These are phyloP conservation scores for Fratercula arctica DNA, from an alignment of 2,797 vertebrate genomes.

Conservation along the genomic window DNA sequence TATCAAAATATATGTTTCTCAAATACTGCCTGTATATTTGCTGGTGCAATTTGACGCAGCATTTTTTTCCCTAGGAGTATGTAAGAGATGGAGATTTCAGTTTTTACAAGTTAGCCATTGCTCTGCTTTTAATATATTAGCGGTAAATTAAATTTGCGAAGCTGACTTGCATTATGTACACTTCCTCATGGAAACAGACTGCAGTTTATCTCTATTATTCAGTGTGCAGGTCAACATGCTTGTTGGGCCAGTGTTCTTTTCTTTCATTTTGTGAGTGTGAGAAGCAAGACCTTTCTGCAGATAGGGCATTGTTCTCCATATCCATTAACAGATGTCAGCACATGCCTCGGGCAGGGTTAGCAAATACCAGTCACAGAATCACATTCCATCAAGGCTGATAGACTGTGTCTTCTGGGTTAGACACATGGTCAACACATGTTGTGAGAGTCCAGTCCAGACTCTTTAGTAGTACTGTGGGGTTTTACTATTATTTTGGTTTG, in stretches of 20 bases:
- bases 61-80: neutral
- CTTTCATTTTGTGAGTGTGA: neutral
- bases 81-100: neutral
- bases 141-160: neutral
- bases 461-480: neutral
- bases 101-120: neutral
- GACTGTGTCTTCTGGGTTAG: neutral
- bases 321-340: constrained; percentile 36
- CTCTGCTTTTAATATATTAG: neutral
- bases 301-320: constrained; percentile 19
- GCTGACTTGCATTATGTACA: neutral
- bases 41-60: neutral
- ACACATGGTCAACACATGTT: constrained; percentile 21
- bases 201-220: neutral
- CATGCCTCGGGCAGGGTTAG: neutral
- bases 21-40: neutral
- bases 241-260: neutral
- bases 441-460: neutral
- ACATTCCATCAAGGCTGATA: constrained; percentile 16
- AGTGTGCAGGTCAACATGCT: neutral
- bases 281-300: constrained; percentile 49
- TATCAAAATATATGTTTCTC: neutral
- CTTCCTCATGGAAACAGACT: neutral
- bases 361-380: neutral
- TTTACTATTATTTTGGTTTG: neutral